Conservation (phyloP, 2,113 vertebrate genomes). For the Microcebus ravelobensis region DNA sequence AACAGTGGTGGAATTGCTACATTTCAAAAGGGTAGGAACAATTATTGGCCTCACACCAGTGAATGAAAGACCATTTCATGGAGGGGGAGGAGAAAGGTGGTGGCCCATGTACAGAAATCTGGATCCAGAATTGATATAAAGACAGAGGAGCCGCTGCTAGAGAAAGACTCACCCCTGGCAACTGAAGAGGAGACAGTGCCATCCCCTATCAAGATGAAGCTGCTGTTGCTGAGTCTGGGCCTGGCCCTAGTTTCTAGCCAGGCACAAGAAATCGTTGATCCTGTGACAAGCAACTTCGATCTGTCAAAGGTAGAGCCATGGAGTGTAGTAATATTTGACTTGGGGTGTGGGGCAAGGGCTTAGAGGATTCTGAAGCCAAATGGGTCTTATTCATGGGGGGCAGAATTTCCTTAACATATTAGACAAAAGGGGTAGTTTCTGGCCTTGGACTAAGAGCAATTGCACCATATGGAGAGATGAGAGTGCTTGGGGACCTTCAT, state of each 20-base stretch:
- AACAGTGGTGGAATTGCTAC: neutral
- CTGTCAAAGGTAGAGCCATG: neutral
- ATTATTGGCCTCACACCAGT: neutral
- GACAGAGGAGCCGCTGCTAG: neutral
- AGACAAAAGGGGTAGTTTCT: too few species aligned
- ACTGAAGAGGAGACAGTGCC: neutral
- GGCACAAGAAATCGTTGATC: accelerated
- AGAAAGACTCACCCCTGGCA: neutral
- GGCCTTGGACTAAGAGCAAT: too few species aligned
- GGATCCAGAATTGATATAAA: neutral
- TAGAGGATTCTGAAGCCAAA: too few species aligned
- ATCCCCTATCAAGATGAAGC: neutral
- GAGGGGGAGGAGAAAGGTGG: neutral
- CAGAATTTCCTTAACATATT: too few species aligned
- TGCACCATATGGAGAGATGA: too few species aligned
- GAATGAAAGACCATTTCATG: neutral
- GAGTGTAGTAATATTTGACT: accelerated
- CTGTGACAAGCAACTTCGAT: neutral
- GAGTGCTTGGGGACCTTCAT: too few species aligned
- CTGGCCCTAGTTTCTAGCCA: neutral
- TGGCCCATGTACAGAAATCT: accelerated
- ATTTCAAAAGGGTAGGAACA: neutral
- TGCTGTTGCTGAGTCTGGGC: conserved; percentile 50
- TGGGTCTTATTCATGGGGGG: too few species aligned
- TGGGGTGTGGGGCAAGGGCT: too few species aligned